A percentile compares a stretch with the other conserved stretches of the same genome.
Evolutionary conservation across 2,888 invertebrate genomes (phyloP).

Genomic region (Stegana nigrithorax): DNA sequence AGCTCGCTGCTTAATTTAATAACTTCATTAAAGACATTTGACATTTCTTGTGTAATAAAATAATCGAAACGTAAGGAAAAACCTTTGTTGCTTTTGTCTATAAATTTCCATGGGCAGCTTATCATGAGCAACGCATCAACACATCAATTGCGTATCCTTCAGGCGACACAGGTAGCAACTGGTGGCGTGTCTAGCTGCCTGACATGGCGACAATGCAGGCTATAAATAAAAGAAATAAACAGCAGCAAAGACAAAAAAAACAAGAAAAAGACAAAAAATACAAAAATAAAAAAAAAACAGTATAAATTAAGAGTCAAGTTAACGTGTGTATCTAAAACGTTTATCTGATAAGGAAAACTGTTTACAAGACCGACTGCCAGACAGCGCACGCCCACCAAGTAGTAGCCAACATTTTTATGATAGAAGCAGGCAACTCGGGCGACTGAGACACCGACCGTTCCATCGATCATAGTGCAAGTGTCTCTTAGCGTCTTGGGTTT

Average conservation of each 20-base stretch:
- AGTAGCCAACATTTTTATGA: too few relatives aligned
- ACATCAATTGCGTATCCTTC: not conserved
- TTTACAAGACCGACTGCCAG: conserved; percentile 49
- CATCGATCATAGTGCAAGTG: too few relatives aligned
- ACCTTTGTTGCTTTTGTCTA: not conserved
- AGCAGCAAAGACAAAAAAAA: not conserved
- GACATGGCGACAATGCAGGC: not conserved
- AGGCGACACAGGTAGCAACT: conserved; percentile 7
- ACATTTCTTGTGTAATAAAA: conserved; percentile 38
- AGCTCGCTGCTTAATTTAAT: conserved; percentile 43
- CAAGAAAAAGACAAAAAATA: too few relatives aligned
- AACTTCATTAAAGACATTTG: conserved; percentile 61
- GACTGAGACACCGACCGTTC: too few relatives aligned
- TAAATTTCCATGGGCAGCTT: conserved; percentile 1
- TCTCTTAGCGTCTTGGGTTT: too few relatives aligned
- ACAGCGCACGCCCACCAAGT: conserved; percentile 48
- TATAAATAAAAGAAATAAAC: too few relatives aligned
- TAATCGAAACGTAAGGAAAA: too few relatives aligned
- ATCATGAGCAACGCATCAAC: conserved; percentile 6
- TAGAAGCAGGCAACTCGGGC: too few relatives aligned
- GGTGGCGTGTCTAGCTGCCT: too few relatives aligned
- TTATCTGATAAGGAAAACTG: conserved; percentile 58
- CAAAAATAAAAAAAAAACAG: too few relatives aligned
- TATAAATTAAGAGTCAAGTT: not conserved
- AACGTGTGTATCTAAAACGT: conserved; percentile 7